Evolutionary conservation across 1,140 invertebrate genomes (phyloP).

Genomic region (Eumeta japonica): DNA sequence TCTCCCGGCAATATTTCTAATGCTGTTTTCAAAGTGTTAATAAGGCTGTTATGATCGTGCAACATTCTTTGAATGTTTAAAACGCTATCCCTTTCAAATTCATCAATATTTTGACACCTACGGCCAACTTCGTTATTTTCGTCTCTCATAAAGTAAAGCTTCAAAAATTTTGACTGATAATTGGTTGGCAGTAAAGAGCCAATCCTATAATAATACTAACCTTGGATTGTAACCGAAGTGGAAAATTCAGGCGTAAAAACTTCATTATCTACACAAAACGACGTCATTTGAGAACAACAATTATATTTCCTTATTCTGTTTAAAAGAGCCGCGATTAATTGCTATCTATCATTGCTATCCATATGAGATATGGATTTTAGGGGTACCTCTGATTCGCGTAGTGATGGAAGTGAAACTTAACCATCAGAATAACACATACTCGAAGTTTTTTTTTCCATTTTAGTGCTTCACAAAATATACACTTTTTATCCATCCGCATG

Average conservation of each 20-base stretch:
- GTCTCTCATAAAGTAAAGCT: too few relatives aligned
- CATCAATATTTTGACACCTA: slow-evolving; percentile 16
- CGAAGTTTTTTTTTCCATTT: too few relatives aligned
- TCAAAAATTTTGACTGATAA: slow-evolving; percentile 27
- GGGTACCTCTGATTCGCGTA: slow-evolving; percentile 19
- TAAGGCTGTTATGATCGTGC: slow-evolving; percentile 15
- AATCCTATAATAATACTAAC: slow-evolving; percentile 44
- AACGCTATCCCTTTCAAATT: slow-evolving; percentile 14
- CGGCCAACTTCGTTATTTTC: too few relatives aligned
- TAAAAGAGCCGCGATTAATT: slow-evolving; percentile 34
- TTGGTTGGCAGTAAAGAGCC: slow-evolving; percentile 30
- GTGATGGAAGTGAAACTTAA: slow-evolving; percentile 15
- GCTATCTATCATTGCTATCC: slow-evolving; percentile 9
- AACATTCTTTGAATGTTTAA: too few relatives aligned
- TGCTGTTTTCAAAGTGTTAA: too few relatives aligned
- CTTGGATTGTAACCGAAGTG: slow-evolving; percentile 45
- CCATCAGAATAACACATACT: slow-evolving; percentile 27
- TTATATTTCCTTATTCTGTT: slow-evolving; percentile 29
- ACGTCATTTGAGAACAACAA: slow-evolving; percentile 41
- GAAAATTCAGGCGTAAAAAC: slow-evolving; percentile 21
- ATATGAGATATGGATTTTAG: too few relatives aligned
- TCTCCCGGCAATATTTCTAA: slow-evolving; percentile 15
- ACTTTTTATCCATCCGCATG: slow-evolving; percentile 22
- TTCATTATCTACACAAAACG: slow-evolving; percentile 32
- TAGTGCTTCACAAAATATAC: too few relatives aligned